phyloP scores from a whole-genome alignment of 2,888 invertebrate species.

The Ichneumoninae sp. region DNA sequence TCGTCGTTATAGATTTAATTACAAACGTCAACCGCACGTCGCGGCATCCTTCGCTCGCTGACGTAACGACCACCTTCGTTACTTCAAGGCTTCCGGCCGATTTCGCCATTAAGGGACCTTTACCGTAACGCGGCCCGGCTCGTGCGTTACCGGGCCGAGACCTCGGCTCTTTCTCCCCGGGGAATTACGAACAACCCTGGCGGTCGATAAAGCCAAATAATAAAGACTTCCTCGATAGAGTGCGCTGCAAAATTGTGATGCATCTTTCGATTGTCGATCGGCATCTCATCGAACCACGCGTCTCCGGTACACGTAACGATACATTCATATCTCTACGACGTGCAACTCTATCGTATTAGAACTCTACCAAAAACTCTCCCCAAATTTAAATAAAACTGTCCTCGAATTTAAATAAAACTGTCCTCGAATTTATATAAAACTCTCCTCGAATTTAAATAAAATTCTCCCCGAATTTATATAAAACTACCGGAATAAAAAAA shows the following conservation, averaged over 20 bases:
- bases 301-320: conserved; percentile 7
- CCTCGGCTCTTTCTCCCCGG: background rate
- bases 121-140: background rate
- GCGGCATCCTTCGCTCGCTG: conserved; percentile 46
- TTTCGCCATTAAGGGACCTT: conserved; percentile 35
- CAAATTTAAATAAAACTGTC: too few species aligned
- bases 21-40: conserved; percentile 44
- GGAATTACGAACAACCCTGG: background rate
- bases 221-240: conserved; percentile 36
- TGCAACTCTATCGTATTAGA: too few species aligned
- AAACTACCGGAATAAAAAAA: too few species aligned
- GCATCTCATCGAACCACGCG: background rate
- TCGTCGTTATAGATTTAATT: conserved; percentile 60
- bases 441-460: too few species aligned
- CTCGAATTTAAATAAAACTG: too few species aligned
- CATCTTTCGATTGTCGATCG: conserved; percentile 43
- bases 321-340: too few species aligned
- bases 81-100: conserved; percentile 41
- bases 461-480: too few species aligned
- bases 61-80: conserved; percentile 42
- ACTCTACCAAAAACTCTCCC: too few species aligned
- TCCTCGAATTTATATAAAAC: too few species aligned
- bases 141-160: background rate
- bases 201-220: conserved; percentile 34
- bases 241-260: background rate